Base-by-base conservation (phyloP, 2,797 vertebrate species). In the Rhadinocentrus ornatus region DNA sequence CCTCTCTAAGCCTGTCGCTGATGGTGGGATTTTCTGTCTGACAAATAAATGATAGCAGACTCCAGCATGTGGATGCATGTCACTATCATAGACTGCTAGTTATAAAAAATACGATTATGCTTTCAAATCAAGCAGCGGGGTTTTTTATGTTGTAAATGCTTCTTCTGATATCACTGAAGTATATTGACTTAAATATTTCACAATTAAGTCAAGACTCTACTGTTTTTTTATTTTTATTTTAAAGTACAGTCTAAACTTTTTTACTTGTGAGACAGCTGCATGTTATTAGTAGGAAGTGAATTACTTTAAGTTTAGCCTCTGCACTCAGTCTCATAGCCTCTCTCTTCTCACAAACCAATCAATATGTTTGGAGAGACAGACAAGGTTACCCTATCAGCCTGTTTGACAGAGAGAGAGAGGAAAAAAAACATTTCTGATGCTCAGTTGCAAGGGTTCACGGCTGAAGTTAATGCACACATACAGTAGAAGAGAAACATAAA, bases 341-440 rank as follows among this genome's bases (percentile, higher is more conserved):
- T 78, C 66, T 83, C 79, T 83, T 90, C 81, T 90, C 90, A 88
- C 82, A 83, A 65, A 65, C 66, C 77, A 83, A 92, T 93, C 91
- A 79, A 93, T 92, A 92, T 86, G 87, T 91, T 93, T 91, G 79
- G 73, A 89, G 81, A 90, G 77, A 81, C 74, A 76, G 77, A 85
- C 87, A 86, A 91, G 90, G 88, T 91, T 89, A 84, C 70, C 76
- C 80, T 69, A 77, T 91, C 86, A 88, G 78, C 56, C 52, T 68
- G 62, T 81, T 75, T 86, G 74, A 76, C n/a, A 70, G 13, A 55
- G 69, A 58, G 78, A 73, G 41, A 71, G 60, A 71, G 39, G 16
- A 4, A 41, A 11, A 41, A 12, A 37, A 41, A 46, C 7, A 80
- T 64, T 34, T 37, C 80, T 89, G 88, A 90, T 87, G 81, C 87